Conservation (phyloP, 2,113 vertebrate species). For the Stigmatopora nigra region DNA sequence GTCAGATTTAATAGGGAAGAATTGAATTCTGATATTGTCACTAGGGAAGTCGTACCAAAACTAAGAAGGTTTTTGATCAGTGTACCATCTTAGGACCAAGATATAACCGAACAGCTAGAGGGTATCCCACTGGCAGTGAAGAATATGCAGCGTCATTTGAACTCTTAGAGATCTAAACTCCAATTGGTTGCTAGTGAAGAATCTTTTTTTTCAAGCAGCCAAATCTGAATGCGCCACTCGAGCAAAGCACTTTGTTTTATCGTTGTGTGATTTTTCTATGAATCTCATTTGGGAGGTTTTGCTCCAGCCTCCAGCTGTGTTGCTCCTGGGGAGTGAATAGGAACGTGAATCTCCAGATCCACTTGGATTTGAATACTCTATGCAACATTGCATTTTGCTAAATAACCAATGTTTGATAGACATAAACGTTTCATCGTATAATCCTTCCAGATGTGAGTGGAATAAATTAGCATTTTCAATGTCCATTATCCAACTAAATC, state of each 20-base stretch:
- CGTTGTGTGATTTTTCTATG: conserved; percentile 50
- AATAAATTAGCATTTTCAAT: conserved; percentile 58
- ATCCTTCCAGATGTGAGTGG: conserved; percentile 45
- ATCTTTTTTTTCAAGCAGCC: conserved; percentile 22
- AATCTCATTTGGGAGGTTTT: conserved; percentile 37
- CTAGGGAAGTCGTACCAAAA: conserved; percentile 30
- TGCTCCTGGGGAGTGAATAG: conserved; percentile 37
- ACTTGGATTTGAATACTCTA: conserved; percentile 51
- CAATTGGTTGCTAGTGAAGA: conserved; percentile 20
- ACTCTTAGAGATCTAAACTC: conserved; percentile 26
- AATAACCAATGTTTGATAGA: conserved; percentile 63
- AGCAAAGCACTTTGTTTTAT: conserved; percentile 46
- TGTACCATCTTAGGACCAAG: conserved; percentile 31
- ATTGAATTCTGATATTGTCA: conserved; percentile 38
- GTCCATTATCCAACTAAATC: conserved; percentile 21
- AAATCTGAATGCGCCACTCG: conserved; percentile 42
- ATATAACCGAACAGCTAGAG: conserved; percentile 19
- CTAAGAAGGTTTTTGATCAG: conserved; percentile 31
- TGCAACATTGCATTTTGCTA: conserved; percentile 55
- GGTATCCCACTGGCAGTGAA: conserved; percentile 17
- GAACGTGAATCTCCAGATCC: conserved; percentile 50
- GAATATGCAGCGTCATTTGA: conserved; percentile 25
- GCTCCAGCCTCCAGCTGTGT: conserved; percentile 48
- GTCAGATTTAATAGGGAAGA: conserved; percentile 37
- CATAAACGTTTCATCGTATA: conserved; percentile 49